These are phyloP conservation scores for Acanthosepion esculentum DNA, from an alignment of 2,888 invertebrate genomes.

Conservation along the genomic window DNA sequence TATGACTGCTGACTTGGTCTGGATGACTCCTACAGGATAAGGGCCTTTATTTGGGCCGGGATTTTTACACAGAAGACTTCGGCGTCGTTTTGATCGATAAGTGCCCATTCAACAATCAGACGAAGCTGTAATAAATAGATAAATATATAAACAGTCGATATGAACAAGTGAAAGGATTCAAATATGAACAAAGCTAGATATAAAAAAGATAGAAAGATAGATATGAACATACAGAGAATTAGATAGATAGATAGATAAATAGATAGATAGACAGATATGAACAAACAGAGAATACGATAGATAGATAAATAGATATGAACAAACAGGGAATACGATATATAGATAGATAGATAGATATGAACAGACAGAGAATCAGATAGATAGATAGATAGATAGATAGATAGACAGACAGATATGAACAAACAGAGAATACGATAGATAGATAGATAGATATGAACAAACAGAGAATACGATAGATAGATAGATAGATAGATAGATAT, in stretches of 20 bases:
- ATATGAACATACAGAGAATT: neutral
- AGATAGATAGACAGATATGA: neutral
- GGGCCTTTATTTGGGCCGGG: neutral
- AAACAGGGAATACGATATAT: neutral
- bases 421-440: neutral
- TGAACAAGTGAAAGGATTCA: neutral
- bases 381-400: neutral
- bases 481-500: neutral
- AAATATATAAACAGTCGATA: neutral
- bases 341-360: neutral
- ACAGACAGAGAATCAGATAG: neutral
- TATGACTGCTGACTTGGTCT: neutral
- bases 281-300: neutral
- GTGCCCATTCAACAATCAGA: conserved; percentile 25
- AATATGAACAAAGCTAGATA: neutral
- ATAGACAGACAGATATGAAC: neutral
- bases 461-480: neutral
- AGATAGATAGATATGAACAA: neutral
- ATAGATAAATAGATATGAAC: neutral
- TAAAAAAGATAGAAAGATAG: neutral
- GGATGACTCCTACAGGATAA: neutral
- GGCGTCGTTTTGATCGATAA: neutral
- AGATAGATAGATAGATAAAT: no score
- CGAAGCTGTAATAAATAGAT: neutral
- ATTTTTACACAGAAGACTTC: neutral